Conservation (phyloP, 2,113 vertebrate genomes). For the Bufo bufo region DNA sequence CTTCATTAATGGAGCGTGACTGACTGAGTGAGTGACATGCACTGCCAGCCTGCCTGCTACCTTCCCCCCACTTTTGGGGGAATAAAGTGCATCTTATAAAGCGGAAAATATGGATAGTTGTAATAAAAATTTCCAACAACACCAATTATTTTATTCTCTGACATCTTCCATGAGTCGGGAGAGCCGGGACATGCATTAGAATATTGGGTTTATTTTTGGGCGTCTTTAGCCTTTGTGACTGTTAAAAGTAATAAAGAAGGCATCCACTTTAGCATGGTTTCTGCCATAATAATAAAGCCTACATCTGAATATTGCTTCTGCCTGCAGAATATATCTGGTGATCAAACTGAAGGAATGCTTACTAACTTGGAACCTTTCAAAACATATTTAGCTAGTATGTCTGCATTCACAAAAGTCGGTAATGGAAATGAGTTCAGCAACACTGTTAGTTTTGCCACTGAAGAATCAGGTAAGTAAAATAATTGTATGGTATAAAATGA, state of each 20-base stretch:
- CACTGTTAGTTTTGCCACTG: slow-evolving; percentile 84
- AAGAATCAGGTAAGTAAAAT: slow-evolving; percentile 84
- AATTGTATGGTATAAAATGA: background rate
- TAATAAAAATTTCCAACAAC: no score
- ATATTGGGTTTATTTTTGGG: no score
- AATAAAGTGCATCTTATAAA: no score
- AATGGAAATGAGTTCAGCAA: slow-evolving; percentile 92
- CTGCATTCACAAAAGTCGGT: slow-evolving; percentile 89
- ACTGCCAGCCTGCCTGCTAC: no score
- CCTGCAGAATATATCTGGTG: slow-evolving; percentile 86
- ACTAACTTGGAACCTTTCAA: slow-evolving; percentile 83
- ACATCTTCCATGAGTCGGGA: no score
- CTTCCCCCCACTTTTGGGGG: no score
- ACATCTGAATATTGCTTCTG: slow-evolving; percentile 45
- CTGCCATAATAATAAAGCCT: background rate
- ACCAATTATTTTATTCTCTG: no score
- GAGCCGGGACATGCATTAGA: no score
- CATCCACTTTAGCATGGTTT: background rate
- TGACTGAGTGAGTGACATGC: no score
- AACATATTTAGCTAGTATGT: slow-evolving; percentile 85
- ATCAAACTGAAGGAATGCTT: slow-evolving; percentile 76
- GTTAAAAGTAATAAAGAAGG: background rate
- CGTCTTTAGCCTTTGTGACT: no score
- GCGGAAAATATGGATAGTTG: no score
- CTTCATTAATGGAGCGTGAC: no score